Base-by-base conservation (phyloP, 2,797 vertebrate species). In the Setipinna tenuifilis region DNA sequence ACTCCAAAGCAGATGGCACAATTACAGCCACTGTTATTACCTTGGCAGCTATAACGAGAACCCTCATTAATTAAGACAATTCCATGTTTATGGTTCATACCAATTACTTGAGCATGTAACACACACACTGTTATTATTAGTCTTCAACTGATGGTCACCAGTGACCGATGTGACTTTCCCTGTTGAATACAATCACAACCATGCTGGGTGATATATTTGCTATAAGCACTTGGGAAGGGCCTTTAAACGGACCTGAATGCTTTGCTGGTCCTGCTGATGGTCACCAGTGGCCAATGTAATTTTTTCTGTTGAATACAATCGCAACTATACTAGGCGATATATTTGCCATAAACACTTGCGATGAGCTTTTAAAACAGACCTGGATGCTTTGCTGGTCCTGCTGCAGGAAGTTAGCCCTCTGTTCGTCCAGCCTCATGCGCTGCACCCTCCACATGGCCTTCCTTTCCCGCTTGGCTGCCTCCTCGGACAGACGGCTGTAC, bases 401-500 rank as follows among this genome's bases (percentile, higher is more conserved):
- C 21, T 88, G 90, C 0, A 99, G 94, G 86, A 98, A 99, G 35
- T 90, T 94, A 4, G 93, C 92, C n/a, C 98, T 95, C 0, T 93
- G 93, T 14, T 95, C 92, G 21, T 96, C 94, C 17, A 99, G 93
- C 48, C 94, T 96, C 90, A 95, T 96, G 87, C 98, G 94, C 93
- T 97, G 97, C 65, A 96, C 94, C 87, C 95, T 96, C 98, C 98
- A 99, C 83, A 98, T 86, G 0, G 97, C 97, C 90, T 94, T 95
- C 86, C 96, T 96, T 71, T 99, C 98, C 81, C 96, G 96, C 57
- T 91, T 94, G 17, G 97, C 97, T 0, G 98, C 98, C 83, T 98
- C 98, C 88, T 97, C 97, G n/a, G 98, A 98, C 84, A 99, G 92
- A 90, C 92, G 96, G 93, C 97, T 97, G 57, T 98, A 99, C 90